Evolutionary conservation across 2,113 vertebrate genomes (phyloP).

Genomic region (Tupaia tana): DNA sequence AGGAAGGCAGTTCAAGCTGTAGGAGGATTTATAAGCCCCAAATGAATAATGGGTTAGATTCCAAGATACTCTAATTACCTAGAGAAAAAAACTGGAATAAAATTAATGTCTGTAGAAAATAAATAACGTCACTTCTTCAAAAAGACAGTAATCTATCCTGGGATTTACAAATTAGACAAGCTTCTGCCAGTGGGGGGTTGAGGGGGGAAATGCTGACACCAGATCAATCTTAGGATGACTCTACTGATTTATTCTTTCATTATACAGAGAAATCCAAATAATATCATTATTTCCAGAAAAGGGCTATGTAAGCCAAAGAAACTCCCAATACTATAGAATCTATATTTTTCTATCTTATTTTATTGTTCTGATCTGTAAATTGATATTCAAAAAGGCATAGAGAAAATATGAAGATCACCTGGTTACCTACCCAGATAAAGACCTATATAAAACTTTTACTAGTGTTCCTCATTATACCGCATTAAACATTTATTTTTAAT

Average conservation of each 20-base stretch:
- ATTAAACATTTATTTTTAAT: not conserved
- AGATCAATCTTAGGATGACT: slow-evolving; percentile 1
- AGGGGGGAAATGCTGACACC: not conserved
- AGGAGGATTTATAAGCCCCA: slow-evolving; percentile 23
- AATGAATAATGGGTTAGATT: slow-evolving; percentile 45
- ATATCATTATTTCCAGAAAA: not conserved
- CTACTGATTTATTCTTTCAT: slow-evolving; percentile 29
- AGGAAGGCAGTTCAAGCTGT: not conserved
- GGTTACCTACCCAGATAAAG: not conserved
- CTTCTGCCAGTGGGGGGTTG: slow-evolving; percentile 18
- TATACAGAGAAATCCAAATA: not conserved
- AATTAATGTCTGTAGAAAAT: slow-evolving; percentile 66
- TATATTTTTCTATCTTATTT: not conserved
- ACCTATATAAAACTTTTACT: not conserved
- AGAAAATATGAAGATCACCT: not conserved
- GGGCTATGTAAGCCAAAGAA: not conserved
- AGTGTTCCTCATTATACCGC: not conserved
- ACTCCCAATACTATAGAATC: not conserved
- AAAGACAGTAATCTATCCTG: slow-evolving; percentile 44
- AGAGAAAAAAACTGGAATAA: slow-evolving; percentile 55
- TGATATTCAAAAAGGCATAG: not conserved
- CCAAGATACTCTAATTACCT: slow-evolving; percentile 61
- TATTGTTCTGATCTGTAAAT: not conserved
- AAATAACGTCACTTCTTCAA: slow-evolving; percentile 67
- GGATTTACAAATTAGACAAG: slow-evolving; percentile 50